These are phyloP conservation scores for Chirona hameri DNA, from an alignment of 2,888 invertebrate species.

Conservation along the genomic window DNA sequence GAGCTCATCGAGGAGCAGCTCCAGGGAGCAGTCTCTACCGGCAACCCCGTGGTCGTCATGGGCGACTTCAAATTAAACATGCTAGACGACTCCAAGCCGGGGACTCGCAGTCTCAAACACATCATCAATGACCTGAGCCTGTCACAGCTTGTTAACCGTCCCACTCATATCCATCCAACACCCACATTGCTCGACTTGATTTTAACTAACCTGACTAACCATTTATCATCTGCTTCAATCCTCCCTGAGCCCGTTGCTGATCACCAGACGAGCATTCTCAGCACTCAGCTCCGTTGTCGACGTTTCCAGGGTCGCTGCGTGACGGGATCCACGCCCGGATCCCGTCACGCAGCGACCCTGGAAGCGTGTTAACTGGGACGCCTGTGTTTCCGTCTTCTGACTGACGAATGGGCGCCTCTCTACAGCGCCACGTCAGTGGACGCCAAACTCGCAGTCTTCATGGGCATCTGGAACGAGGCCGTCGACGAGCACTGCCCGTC, in stretches of 20 bases:
- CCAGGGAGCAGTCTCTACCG: not conserved
- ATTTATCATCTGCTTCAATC: too few relatives aligned
- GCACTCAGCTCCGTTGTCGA: not conserved
- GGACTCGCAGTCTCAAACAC: not conserved
- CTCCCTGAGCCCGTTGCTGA: not conserved
- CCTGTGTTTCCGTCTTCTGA: not conserved
- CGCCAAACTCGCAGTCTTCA: not conserved
- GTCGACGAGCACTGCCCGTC: not conserved
- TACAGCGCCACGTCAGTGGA: not conserved
- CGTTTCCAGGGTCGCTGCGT: not conserved
- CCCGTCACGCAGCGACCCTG: not conserved
- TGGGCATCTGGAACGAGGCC: not conserved
- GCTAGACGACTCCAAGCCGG: not conserved
- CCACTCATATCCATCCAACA: too few relatives aligned
- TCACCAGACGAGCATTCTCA: not conserved
- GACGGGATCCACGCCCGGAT: not conserved
- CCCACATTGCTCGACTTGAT: too few relatives aligned
- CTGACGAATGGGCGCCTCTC: not conserved
- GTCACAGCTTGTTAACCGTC: not conserved
- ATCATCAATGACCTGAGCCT: not conserved
- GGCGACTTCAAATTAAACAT: not conserved
- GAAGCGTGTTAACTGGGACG: not conserved
- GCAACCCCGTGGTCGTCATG: not conserved
- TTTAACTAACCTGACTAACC: too few relatives aligned
- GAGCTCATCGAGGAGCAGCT: conserved; percentile 1